These are phyloP conservation scores for Trichonephila clavata DNA, from an alignment of 1,140 invertebrate species.

Conservation along the genomic window DNA sequence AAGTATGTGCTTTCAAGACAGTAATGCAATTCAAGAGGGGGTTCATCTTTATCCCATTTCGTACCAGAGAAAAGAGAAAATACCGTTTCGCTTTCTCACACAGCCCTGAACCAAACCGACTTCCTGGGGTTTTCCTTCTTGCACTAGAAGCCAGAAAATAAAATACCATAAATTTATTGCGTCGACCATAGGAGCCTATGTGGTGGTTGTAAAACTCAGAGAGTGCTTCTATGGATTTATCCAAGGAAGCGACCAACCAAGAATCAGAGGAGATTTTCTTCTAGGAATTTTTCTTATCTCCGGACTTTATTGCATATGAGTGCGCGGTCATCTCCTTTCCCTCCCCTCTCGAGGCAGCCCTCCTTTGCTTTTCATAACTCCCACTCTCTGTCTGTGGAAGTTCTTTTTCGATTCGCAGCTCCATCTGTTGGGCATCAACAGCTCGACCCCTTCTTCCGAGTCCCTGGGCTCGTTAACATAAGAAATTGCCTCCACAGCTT, in stretches of 20 bases:
- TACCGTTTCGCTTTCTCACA: neutral
- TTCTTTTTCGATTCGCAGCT: neutral
- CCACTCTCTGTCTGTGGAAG: neutral
- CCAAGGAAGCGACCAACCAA: neutral
- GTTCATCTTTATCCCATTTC: slow-evolving; percentile 28
- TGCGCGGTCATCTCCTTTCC: neutral
- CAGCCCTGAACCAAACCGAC: neutral
- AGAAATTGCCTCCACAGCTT: slow-evolving; percentile 9
- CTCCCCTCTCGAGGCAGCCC: neutral
- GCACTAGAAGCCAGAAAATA: neutral
- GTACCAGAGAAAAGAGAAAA: neutral
- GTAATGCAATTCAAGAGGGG: slow-evolving; percentile 11
- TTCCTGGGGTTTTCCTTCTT: neutral
- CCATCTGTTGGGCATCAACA: slow-evolving; percentile 33
- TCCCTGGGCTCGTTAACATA: slow-evolving; percentile 19
- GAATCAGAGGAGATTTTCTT: slow-evolving; percentile 7
- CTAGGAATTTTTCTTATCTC: neutral
- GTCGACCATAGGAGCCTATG: neutral
- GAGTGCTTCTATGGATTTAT: neutral
- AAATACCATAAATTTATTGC: slow-evolving; percentile 41
- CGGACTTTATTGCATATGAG: slow-evolving; percentile 25
- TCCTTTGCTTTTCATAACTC: neutral
- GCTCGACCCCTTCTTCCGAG: neutral
- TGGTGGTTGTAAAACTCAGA: neutral
- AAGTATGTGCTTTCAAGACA: neutral